Evolutionary conservation across 1,140 invertebrate species (phyloP).

Genomic region (Tribolium madens): DNA sequence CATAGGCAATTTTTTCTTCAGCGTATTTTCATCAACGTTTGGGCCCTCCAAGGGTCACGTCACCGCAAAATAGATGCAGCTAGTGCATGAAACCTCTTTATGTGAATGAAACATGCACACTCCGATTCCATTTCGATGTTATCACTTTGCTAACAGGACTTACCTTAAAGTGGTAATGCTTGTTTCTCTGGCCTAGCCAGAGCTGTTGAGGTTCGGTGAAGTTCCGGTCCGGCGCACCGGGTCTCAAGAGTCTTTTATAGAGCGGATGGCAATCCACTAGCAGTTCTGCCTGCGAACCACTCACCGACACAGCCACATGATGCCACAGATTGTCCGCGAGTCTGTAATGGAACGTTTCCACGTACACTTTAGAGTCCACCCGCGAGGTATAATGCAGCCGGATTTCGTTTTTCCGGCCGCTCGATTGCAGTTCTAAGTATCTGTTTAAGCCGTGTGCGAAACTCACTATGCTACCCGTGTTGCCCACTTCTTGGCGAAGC

Average conservation of each 20-base stretch:
- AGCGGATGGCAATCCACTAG: slow-evolving; percentile 88
- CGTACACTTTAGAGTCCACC: slow-evolving; percentile 74
- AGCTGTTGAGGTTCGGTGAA: slow-evolving; percentile 79
- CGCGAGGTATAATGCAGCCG: slow-evolving; percentile 79
- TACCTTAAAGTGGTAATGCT: slow-evolving; percentile 91
- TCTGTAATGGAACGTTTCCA: slow-evolving; percentile 88
- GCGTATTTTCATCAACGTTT: no score
- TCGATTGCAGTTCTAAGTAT: slow-evolving; percentile 92
- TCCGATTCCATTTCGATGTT: neutral
- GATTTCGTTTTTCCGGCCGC: slow-evolving; percentile 87
- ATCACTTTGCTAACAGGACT: slow-evolving; percentile 43
- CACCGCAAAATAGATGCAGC: neutral
- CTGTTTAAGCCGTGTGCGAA: slow-evolving; percentile 83
- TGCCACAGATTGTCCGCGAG: slow-evolving; percentile 90
- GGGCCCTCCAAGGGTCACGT: neutral
- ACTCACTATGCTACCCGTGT: slow-evolving; percentile 85
- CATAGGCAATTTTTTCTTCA: neutral
- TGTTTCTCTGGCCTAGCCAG: slow-evolving; percentile 90
- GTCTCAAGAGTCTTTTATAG: slow-evolving; percentile 78
- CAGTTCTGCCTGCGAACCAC: slow-evolving; percentile 84
- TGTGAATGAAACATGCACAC: neutral
- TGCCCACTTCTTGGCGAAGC: slow-evolving; percentile 82
- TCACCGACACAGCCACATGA: slow-evolving; percentile 84
- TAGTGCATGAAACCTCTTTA: neutral
- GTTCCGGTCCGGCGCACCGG: slow-evolving; percentile 77